Evolutionary conservation across 2,113 vertebrate genomes (phyloP).

Genomic region (Pelusios castaneus): DNA sequence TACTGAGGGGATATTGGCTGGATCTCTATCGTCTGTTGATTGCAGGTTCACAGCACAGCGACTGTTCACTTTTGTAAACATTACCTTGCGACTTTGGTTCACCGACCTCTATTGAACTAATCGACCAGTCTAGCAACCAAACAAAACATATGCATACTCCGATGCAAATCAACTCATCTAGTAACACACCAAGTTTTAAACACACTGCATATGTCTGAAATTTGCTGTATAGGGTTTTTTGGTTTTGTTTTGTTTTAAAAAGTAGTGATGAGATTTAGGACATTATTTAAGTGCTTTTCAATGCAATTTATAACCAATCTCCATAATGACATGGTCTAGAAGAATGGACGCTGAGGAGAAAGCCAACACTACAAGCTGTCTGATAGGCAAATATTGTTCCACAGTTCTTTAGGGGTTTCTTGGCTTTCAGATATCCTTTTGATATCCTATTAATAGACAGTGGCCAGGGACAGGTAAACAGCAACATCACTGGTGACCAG

Average conservation of each 20-base stretch:
- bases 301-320: not conserved
- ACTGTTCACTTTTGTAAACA: not conserved
- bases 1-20: not conserved
- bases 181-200: not conserved
- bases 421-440: not conserved
- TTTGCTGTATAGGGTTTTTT: not conserved
- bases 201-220: not conserved
- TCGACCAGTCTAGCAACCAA: not conserved
- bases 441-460: not conserved
- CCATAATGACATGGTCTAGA: not conserved
- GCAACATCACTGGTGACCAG: not conserved
- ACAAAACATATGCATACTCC: not conserved
- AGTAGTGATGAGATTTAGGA: not conserved
- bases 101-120: not conserved
- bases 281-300: not conserved
- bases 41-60: slow-evolving; percentile 6
- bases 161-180: not conserved
- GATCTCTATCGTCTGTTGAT: not conserved
- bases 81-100: not conserved
- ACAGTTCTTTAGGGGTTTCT: not conserved
- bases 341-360: not conserved
- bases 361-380: not conserved
- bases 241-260: not conserved
- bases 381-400: not conserved
- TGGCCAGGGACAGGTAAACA: not conserved